phyloP scores from a whole-genome alignment of 2,797 vertebrate species.

The Echiichthys vipera region DNA sequence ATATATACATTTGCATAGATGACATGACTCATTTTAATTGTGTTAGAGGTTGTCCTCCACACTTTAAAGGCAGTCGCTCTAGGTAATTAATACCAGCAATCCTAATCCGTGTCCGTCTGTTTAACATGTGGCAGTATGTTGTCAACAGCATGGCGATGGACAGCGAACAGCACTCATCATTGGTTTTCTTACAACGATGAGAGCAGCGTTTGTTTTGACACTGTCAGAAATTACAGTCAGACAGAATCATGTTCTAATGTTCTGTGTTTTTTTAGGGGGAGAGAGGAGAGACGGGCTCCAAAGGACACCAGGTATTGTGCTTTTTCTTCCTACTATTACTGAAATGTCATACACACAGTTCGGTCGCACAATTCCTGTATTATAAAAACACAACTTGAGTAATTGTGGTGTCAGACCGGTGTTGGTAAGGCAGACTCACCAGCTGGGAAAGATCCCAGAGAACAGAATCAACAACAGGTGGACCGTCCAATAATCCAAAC shows the following conservation, averaged over 20 bases:
- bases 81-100: constrained; percentile 8
- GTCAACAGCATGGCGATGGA: background rate
- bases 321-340: background rate
- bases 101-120: background rate
- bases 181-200: background rate
- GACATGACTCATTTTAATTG: constrained; percentile 53
- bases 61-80: constrained; percentile 21
- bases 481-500: too few species aligned
- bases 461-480: too few species aligned
- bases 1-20: constrained; percentile 41
- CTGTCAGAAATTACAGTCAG: background rate
- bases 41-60: constrained; percentile 59
- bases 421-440: background rate
- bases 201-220: background rate
- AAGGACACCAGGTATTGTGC: constrained; percentile 77
- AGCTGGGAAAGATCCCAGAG: too few species aligned
- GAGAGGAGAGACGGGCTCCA: constrained; percentile 70
- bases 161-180: too few species aligned
- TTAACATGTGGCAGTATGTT: background rate
- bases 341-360: background rate
- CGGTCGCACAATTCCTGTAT: background rate
- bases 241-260: constrained; percentile 6
- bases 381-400: background rate
- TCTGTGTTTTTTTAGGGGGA: constrained; percentile 76
- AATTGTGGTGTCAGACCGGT: too few species aligned